phyloP scores from a whole-genome alignment of 2,888 invertebrate genomes.

The Epistrophe grossulariae region DNA sequence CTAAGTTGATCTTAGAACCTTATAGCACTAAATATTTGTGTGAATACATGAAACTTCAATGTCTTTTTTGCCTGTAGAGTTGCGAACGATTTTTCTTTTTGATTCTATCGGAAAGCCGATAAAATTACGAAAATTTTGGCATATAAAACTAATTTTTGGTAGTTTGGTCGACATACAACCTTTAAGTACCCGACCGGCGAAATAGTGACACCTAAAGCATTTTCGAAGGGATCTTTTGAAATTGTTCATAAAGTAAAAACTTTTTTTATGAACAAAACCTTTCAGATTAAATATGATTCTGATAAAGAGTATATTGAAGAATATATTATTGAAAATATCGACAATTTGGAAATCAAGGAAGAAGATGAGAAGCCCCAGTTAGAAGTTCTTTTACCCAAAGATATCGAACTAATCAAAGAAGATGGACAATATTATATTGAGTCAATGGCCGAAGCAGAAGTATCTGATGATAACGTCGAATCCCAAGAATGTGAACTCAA shows the following conservation, averaged over 20 bases:
- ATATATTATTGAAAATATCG: conserved; percentile 29
- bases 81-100: too few relatives aligned
- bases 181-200: too few relatives aligned
- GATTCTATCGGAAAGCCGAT: too few relatives aligned
- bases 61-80: too few relatives aligned
- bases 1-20: too few relatives aligned
- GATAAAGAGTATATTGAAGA: conserved; percentile 16
- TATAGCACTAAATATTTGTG: too few relatives aligned
- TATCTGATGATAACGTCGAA: neutral
- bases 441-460: neutral
- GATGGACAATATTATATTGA: neutral
- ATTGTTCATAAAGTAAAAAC: neutral
- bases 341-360: conserved; percentile 33
- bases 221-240: too few relatives aligned
- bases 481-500: neutral
- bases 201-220: too few relatives aligned
- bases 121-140: too few relatives aligned
- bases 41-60: too few relatives aligned
- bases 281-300: conserved; percentile 19
- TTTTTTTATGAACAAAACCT: neutral
- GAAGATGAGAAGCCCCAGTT: conserved; percentile 19
- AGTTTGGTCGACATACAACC: too few relatives aligned
- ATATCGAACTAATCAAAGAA: neutral
- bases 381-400: conserved; percentile 32
- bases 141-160: too few relatives aligned